Conservation (phyloP, 1,140 invertebrate species). For the Drosophila varians region DNA sequence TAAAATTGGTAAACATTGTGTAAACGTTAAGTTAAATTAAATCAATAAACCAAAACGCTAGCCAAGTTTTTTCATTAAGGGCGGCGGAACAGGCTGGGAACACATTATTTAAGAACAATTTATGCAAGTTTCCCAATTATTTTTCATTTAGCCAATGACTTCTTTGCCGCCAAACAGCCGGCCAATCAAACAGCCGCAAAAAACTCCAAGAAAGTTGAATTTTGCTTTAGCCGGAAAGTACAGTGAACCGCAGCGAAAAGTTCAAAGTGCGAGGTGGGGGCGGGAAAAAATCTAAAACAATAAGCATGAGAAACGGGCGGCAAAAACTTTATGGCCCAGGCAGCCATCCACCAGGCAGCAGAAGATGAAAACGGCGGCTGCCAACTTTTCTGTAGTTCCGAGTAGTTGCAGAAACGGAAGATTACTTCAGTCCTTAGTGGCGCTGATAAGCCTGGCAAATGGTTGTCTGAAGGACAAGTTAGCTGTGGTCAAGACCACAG, state of each 20-base stretch:
- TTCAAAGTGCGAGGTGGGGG: constrained; percentile 8
- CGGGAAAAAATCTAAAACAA: constrained; percentile 40
- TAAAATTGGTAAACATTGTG: constrained; percentile 4
- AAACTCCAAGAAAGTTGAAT: constrained; percentile 64
- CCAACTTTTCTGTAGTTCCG: constrained; percentile 45
- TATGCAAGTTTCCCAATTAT: constrained; percentile 60
- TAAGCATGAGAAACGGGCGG: constrained; percentile 47
- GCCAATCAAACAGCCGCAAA: constrained; percentile 17
- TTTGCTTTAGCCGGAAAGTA: constrained; percentile 54
- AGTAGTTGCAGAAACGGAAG: constrained; percentile 44
- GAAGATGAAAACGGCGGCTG: constrained; percentile 39
- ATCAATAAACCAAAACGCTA: constrained; percentile 1
- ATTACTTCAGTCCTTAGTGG: constrained; percentile 33
- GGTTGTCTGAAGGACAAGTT: constrained; percentile 37
- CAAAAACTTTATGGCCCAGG: constrained; percentile 41
- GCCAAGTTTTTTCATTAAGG: constrained; percentile 18
- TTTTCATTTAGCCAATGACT: constrained; percentile 40
- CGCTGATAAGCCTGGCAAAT: constrained; percentile 48
- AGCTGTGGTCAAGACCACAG: constrained; percentile 33
- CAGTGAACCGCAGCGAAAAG: constrained; percentile 28
- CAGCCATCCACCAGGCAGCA: neutral
- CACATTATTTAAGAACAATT: constrained; percentile 33
- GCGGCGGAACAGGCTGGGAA: constrained; percentile 1
- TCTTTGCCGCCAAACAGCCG: neutral
- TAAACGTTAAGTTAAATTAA: constrained; percentile 22